These are phyloP conservation scores for Caenorhabditis elegans DNA, from an alignment of 1,140 invertebrate species.

Conservation along the genomic window DNA sequence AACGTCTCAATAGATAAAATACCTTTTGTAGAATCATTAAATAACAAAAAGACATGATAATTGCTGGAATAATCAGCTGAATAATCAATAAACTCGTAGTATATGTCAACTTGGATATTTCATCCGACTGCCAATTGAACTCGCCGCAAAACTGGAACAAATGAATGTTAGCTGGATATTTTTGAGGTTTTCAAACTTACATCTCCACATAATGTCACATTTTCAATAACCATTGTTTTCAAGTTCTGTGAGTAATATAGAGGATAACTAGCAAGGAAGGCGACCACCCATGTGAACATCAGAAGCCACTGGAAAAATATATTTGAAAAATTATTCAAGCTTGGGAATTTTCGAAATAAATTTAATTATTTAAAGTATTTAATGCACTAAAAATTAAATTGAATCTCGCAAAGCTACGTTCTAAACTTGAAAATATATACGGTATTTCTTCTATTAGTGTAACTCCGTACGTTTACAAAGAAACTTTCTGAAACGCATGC, in stretches of 20 bases:
- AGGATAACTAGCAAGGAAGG: conserved; percentile 60
- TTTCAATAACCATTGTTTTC: conserved; percentile 57
- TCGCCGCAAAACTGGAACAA: conserved; percentile 59
- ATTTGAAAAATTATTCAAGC: neutral
- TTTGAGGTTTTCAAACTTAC: conserved; percentile 42
- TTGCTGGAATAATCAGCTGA: conserved; percentile 61
- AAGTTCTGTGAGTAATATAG: conserved; percentile 59
- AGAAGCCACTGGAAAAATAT: conserved; percentile 38
- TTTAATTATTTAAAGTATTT: too few relatives aligned
- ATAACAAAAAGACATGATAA: conserved; percentile 65
- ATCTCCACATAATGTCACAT: conserved; percentile 61
- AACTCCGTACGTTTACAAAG: too few relatives aligned
- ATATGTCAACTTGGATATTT: conserved; percentile 54
- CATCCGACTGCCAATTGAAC: conserved; percentile 58
- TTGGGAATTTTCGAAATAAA: neutral
- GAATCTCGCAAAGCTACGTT: too few relatives aligned
- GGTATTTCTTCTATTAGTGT: too few relatives aligned
- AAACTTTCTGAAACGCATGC: too few relatives aligned
- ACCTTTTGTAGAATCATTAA: conserved; percentile 67
- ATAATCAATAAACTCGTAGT: conserved; percentile 56
- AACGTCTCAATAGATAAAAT: neutral
- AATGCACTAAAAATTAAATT: too few relatives aligned
- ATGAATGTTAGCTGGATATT: neutral
- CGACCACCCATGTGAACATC: conserved; percentile 51
- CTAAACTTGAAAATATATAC: too few relatives aligned